These are phyloP conservation scores for Ceyx cyanopectus DNA, from an alignment of 2,113 vertebrate species.

Conservation along the genomic window DNA sequence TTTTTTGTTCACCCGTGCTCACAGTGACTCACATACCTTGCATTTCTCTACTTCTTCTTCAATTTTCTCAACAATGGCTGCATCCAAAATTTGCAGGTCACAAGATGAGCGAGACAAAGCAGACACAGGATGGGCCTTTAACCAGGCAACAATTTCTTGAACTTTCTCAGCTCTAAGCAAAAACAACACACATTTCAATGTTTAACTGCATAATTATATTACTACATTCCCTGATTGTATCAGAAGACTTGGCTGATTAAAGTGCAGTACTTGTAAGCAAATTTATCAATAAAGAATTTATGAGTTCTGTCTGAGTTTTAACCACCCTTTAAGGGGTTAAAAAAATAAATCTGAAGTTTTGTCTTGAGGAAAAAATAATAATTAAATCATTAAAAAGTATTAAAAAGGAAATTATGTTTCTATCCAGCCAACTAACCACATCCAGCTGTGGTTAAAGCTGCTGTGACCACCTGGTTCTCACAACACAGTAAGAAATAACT, in stretches of 20 bases:
- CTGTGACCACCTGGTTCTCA: not conserved
- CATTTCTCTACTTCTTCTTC: slow-evolving; percentile 88
- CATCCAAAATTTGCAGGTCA: slow-evolving; percentile 89
- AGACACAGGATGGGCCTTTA: slow-evolving; percentile 88
- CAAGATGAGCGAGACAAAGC: slow-evolving; percentile 86
- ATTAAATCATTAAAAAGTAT: not conserved
- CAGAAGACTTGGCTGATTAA: not conserved
- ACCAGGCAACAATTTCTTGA: slow-evolving; percentile 88
- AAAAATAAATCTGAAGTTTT: not conserved
- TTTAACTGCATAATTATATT: not conserved
- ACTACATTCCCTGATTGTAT: not conserved
- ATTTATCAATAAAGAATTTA: not conserved
- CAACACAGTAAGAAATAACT: not conserved
- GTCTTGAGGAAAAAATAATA: not conserved
- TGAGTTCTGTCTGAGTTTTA: not conserved
- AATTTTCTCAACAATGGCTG: slow-evolving; percentile 87
- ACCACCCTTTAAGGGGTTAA: not conserved
- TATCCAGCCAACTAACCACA: not conserved
- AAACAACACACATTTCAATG: slow-evolving; percentile 39
- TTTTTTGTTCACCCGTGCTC: slow-evolving; percentile 9
- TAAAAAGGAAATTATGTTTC: not conserved
- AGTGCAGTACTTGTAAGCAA: not conserved
- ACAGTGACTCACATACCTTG: slow-evolving; percentile 77
- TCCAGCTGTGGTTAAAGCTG: not conserved
- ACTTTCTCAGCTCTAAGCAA: slow-evolving; percentile 84